Evolutionary conservation across 2,888 invertebrate genomes (phyloP).

Genomic region (Lithophane semibrunnea): DNA sequence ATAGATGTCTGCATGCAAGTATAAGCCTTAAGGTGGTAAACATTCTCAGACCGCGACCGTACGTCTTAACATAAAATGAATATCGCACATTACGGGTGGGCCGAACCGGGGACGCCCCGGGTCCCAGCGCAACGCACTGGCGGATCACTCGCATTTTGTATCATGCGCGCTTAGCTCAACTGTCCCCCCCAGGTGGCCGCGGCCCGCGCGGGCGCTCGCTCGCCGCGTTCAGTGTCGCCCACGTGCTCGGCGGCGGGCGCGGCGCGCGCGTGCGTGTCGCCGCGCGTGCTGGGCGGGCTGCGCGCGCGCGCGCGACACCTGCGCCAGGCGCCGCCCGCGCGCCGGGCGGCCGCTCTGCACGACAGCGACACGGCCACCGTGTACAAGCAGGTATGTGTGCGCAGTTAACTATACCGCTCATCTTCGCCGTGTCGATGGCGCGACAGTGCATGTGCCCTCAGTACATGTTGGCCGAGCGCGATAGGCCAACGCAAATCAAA

Average conservation of each 20-base stretch:
- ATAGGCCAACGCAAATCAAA: too few relatives aligned
- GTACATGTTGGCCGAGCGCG: too few relatives aligned
- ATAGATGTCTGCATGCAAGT: too few relatives aligned
- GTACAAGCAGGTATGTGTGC: slow-evolving; percentile 60
- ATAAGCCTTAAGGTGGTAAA: too few relatives aligned
- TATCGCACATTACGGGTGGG: too few relatives aligned
- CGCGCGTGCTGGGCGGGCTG: slow-evolving; percentile 95
- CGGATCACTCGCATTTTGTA: neutral
- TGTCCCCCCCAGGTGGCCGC: slow-evolving; percentile 70
- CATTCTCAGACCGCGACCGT: too few relatives aligned
- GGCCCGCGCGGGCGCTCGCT: slow-evolving; percentile 62
- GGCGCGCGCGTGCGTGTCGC: slow-evolving; percentile 89
- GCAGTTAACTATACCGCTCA: too few relatives aligned
- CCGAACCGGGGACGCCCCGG: too few relatives aligned
- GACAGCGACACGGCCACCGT: slow-evolving; percentile 69
- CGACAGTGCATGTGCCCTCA: too few relatives aligned
- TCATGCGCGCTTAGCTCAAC: neutral
- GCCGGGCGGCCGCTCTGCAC: slow-evolving; percentile 93
- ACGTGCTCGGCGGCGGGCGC: slow-evolving; percentile 91
- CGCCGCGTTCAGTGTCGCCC: slow-evolving; percentile 8
- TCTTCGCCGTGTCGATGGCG: too few relatives aligned
- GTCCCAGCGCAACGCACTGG: too few relatives aligned
- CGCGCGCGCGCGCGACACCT: slow-evolving; percentile 96
- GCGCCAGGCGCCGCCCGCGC: slow-evolving; percentile 94
- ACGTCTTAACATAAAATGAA: too few relatives aligned